A percentile compares a stretch with the other conserved stretches of the same genome.
Conservation (phyloP, 30 jellyfish, hydroid and myxozoan genomes). For the Pelagia noctiluca region DNA sequence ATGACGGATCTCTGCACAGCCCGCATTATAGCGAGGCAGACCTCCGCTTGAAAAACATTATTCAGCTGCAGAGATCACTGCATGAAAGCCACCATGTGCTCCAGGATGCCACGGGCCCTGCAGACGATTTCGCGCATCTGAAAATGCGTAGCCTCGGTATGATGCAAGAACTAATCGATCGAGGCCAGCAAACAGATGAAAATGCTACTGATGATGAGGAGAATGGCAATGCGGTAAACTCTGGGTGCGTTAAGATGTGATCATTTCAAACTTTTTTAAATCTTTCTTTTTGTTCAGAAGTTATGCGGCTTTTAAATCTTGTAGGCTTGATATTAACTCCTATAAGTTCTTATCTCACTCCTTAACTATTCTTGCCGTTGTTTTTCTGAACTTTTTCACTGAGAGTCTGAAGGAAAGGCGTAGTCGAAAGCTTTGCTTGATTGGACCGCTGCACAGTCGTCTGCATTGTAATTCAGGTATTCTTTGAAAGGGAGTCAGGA, state of each 20-base stretch:
- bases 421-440: no score
- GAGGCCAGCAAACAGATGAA: conserved; percentile 5
- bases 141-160: not conserved
- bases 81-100: not conserved
- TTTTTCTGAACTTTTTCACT: no score
- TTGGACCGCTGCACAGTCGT: no score
- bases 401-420: no score
- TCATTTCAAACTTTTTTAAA: no score
- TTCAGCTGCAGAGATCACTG: conserved; percentile 25
- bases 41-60: conserved; percentile 30
- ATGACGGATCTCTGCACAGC: not conserved
- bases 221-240: not conserved
- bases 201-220: not conserved
- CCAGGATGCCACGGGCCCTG: conserved; percentile 10
- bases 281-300: no score
- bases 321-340: no score
- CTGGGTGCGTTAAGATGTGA: no score
- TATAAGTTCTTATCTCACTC: no score
- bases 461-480: no score
- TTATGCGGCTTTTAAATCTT: not conserved
- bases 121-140: not conserved
- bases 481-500: no score
- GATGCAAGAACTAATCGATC: not conserved
- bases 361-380: no score
- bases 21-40: conserved; percentile 34